A percentile compares a stretch with the other conserved stretches of the same genome.
phyloP scores from a whole-genome alignment of 2,113 vertebrate species.

The Octodon degus region DNA sequence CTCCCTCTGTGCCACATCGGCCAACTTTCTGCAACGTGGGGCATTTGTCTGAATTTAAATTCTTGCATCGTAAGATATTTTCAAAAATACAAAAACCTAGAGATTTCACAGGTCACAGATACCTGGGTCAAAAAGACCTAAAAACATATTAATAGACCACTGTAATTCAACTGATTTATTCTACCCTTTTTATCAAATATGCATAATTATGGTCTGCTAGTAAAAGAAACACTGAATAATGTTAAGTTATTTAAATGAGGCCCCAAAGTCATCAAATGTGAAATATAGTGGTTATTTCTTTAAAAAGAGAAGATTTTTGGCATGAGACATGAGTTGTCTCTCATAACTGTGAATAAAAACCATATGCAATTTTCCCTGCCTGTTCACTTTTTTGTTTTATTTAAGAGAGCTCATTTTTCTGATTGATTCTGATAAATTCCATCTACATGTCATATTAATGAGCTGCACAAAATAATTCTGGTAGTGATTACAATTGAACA shows the following conservation, averaged over 20 bases:
- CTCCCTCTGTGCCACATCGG: slow-evolving; percentile 8
- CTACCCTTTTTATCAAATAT: slow-evolving; percentile 67
- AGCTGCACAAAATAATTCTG: slow-evolving; percentile 12
- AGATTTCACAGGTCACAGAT: slow-evolving; percentile 84
- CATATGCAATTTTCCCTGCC: background rate
- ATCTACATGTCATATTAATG: slow-evolving; percentile 27
- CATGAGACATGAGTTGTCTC: background rate
- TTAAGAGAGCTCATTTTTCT: slow-evolving; percentile 60
- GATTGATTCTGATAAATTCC: slow-evolving; percentile 40
- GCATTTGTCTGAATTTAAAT: slow-evolving; percentile 59
- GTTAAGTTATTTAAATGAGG: slow-evolving; percentile 53
- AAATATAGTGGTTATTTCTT: slow-evolving; percentile 17
- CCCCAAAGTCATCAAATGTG: slow-evolving; percentile 27
- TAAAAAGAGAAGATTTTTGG: slow-evolving; percentile 38
- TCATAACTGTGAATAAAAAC: slow-evolving; percentile 49
- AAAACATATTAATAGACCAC: slow-evolving; percentile 69
- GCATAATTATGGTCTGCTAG: slow-evolving; percentile 51
- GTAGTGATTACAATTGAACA: background rate
- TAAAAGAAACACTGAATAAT: slow-evolving; percentile 50
- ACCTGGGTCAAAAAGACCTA: slow-evolving; percentile 81
- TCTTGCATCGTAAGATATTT: slow-evolving; percentile 74
- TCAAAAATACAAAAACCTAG: slow-evolving; percentile 77
- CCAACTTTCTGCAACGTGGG: slow-evolving; percentile 30
- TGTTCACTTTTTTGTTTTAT: slow-evolving; percentile 50
- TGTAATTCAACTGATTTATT: slow-evolving; percentile 74